Conservation (phyloP, 35 echinoderm and acorn worm species). For the Heliocidaris erythrogramma region DNA sequence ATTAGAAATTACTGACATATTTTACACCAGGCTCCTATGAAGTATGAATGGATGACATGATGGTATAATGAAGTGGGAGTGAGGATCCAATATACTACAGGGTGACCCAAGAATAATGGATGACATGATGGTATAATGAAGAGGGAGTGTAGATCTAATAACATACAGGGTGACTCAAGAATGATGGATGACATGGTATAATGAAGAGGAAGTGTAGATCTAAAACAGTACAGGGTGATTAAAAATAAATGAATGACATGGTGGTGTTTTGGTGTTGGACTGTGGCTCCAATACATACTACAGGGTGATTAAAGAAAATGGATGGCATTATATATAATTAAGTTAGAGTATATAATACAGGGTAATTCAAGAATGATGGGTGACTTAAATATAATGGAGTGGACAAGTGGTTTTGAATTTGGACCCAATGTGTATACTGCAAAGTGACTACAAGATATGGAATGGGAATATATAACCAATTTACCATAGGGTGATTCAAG, state of each 20-base stretch:
- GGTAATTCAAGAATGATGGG: too few species aligned
- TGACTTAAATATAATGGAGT: too few species aligned
- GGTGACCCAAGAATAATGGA: background rate
- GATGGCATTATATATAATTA: too few species aligned
- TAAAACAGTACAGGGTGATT: background rate
- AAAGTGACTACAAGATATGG: too few species aligned
- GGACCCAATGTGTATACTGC: too few species aligned
- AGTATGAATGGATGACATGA: constrained; percentile 48
- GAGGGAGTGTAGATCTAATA: too few species aligned
- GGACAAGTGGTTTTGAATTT: too few species aligned
- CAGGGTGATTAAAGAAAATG: too few species aligned
- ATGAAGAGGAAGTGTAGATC: background rate
- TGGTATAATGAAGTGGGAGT: constrained; percentile 41
- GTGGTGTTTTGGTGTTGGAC: too few species aligned
- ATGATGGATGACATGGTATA: background rate
- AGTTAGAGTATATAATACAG: too few species aligned
- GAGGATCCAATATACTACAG: background rate
- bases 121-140: too few species aligned
- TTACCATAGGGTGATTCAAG: background rate
- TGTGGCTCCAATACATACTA: too few species aligned
- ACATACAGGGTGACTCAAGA: background rate
- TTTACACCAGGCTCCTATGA: constrained; percentile 22
- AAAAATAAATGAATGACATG: background rate
- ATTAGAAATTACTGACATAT: constrained; percentile 39
- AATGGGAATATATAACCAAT: background rate